These are phyloP conservation scores for Lumbricus terrestris DNA, from an alignment of 2,888 invertebrate genomes.

Conservation along the genomic window DNA sequence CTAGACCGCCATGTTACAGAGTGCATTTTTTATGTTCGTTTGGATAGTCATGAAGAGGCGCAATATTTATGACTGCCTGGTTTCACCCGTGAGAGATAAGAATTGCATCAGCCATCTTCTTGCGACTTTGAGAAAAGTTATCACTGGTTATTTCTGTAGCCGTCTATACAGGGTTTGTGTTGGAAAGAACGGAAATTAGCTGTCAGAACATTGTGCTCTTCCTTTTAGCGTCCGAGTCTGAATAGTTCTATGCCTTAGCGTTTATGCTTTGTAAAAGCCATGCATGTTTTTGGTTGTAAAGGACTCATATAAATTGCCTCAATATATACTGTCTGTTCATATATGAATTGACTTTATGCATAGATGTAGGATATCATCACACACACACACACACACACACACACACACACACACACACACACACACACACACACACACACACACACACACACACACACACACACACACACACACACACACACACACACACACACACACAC, in stretches of 20 bases:
- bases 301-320: too few relatives aligned
- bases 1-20: not conserved
- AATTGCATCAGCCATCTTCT: not conserved
- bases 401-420: too few relatives aligned
- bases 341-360: too few relatives aligned
- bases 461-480: too few relatives aligned
- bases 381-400: too few relatives aligned
- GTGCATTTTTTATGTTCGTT: not conserved
- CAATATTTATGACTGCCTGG: not conserved
- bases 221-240: not conserved
- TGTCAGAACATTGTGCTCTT: not conserved
- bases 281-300: too few relatives aligned
- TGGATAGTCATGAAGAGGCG: not conserved
- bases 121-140: not conserved
- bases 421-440: too few relatives aligned
- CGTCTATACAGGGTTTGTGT: not conserved
- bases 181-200: not conserved
- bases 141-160: not conserved
- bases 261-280: not conserved
- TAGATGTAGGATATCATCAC: too few relatives aligned
- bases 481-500: too few relatives aligned
- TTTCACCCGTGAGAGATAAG: not conserved
- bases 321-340: too few relatives aligned
- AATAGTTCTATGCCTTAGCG: not conserved
- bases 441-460: too few relatives aligned